A percentile compares a stretch with the other conserved stretches of the same genome.
phyloP scores from a whole-genome alignment of 2,888 invertebrate genomes.

The Erebia aethiops region DNA sequence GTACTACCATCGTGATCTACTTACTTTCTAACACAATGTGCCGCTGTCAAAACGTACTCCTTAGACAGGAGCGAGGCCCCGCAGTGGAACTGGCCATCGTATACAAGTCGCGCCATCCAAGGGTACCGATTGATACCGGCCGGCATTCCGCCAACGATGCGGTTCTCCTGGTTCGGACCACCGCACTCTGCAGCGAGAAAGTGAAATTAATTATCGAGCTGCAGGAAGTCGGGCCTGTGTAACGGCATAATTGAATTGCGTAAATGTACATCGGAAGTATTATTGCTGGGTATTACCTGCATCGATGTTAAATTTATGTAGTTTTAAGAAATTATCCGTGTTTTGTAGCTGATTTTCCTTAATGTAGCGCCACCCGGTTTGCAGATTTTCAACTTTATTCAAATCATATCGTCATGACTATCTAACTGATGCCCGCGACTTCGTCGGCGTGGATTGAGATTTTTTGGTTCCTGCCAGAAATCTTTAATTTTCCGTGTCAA shows the following conservation, averaged over 20 bases:
- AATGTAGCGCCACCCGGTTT: neutral
- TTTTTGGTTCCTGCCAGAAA: no score
- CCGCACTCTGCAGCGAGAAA: conserved; percentile 87
- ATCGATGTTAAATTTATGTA: neutral
- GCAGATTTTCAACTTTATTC: no score
- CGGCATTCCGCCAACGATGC: conserved; percentile 93
- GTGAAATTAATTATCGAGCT: conserved; percentile 56
- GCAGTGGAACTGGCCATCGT: conserved; percentile 94
- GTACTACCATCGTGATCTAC: conserved; percentile 40
- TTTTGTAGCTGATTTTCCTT: neutral
- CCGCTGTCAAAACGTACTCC: conserved; percentile 93
- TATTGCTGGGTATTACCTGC: conserved; percentile 16
- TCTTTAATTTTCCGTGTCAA: no score
- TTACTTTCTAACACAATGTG: conserved; percentile 92
- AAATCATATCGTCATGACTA: no score
- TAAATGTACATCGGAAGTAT: conserved; percentile 28
- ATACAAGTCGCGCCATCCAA: conserved; percentile 93
- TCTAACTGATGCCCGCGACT: no score
- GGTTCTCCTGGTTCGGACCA: conserved; percentile 91
- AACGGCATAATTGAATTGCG: conserved; percentile 34
- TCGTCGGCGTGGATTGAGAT: no score
- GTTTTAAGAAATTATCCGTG: neutral
- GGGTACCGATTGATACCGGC: conserved; percentile 93
- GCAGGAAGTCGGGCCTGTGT: conserved; percentile 41
- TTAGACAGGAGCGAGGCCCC: conserved; percentile 92